Conservation (phyloP, 2,888 invertebrate species). For the Chrysomela aeneicollis region DNA sequence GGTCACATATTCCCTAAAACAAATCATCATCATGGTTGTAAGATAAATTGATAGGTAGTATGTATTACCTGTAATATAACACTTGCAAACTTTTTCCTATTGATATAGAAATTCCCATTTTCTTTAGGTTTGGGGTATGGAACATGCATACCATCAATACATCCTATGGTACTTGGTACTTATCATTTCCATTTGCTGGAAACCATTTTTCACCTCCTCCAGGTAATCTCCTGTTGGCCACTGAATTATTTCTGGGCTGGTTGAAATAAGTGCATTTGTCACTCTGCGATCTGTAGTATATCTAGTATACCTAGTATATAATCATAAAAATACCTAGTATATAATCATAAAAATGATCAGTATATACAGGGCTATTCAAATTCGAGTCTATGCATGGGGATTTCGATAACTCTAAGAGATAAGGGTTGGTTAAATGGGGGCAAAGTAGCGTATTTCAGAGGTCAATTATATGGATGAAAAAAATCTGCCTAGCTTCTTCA, state of each 20-base stretch:
- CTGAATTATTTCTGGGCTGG: background rate
- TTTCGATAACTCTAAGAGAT: too few species aligned
- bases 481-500: too few species aligned
- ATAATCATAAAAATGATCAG: too few species aligned
- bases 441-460: too few species aligned
- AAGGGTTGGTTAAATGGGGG: too few species aligned
- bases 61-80: slow-evolving; percentile 4
- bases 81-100: slow-evolving; percentile 2
- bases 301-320: too few species aligned
- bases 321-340: too few species aligned
- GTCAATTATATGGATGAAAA: too few species aligned
- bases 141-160: slow-evolving; percentile 13
- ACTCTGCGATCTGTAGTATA: slow-evolving; percentile 39
- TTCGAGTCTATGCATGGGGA: too few species aligned
- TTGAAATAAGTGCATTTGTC: slow-evolving; percentile 6
- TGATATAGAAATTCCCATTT: slow-evolving; percentile 11
- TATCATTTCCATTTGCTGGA: slow-evolving; percentile 7
- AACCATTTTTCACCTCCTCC: slow-evolving; percentile 1
- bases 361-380: too few species aligned
- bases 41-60: too few species aligned
- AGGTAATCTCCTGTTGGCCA: background rate
- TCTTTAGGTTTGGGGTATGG: slow-evolving; percentile 7
- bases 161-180: slow-evolving; percentile 1
- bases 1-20: slow-evolving; percentile 15
- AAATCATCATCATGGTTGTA: background rate